Evolutionary conservation across 2,888 invertebrate genomes (phyloP).

Genomic region (Pheosia tremula): DNA sequence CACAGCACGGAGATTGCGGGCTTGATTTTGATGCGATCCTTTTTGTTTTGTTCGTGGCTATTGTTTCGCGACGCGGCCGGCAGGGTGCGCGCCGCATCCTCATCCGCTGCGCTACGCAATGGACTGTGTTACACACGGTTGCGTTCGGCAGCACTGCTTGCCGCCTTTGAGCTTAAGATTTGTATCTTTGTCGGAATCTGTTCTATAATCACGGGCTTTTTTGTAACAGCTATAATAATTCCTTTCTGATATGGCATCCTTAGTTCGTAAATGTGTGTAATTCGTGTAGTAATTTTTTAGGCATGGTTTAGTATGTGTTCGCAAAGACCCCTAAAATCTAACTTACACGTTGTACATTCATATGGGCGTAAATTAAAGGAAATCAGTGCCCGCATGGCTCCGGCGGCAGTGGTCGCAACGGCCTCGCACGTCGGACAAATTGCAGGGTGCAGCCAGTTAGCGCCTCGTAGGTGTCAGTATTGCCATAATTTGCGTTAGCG

Average conservation of each 20-base stretch:
- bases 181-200: slow-evolving; percentile 7
- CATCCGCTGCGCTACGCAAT: slow-evolving; percentile 30
- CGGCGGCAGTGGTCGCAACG: slow-evolving; percentile 28
- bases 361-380: slow-evolving; percentile 54
- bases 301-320: too few species aligned
- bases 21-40: slow-evolving; percentile 71
- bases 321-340: background rate
- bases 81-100: slow-evolving; percentile 33
- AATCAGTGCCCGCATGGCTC: slow-evolving; percentile 54
- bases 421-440: slow-evolving; percentile 68
- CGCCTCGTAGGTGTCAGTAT: slow-evolving; percentile 83
- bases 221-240: background rate
- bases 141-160: slow-evolving; percentile 66
- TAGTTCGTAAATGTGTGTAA: too few species aligned
- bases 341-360: slow-evolving; percentile 16
- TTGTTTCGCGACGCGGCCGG: slow-evolving; percentile 55
- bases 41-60: slow-evolving; percentile 60
- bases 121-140: slow-evolving; percentile 78
- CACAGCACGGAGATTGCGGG: slow-evolving; percentile 69
- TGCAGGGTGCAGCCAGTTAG: slow-evolving; percentile 79
- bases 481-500: slow-evolving; percentile 80
- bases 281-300: too few species aligned
- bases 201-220: background rate
- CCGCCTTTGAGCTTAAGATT: slow-evolving; percentile 44
- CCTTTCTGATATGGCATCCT: too few species aligned